Percentiles rank a stretch among this genome's conserved stretches.
These are phyloP conservation scores for Drosophila saltans DNA, from an alignment of 1,140 invertebrate genomes.

Conservation along the genomic window DNA sequence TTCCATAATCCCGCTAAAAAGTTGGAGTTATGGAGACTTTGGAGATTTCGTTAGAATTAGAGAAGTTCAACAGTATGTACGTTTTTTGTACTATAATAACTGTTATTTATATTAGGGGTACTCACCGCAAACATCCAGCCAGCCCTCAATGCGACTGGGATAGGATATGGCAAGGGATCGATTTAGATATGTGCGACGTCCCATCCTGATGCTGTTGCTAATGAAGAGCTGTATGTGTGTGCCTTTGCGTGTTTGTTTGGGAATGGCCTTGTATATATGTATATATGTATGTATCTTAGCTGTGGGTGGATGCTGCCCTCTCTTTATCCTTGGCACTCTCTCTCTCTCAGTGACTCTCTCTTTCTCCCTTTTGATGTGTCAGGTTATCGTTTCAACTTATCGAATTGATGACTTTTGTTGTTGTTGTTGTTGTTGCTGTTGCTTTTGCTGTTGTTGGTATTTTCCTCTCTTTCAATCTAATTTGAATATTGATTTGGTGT, in stretches of 20 bases:
- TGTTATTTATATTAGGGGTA: slow-evolving; percentile 27
- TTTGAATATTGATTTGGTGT: slow-evolving; percentile 76
- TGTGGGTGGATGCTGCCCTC: slow-evolving; percentile 35
- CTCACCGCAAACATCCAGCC: slow-evolving; percentile 89
- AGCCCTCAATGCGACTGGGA: slow-evolving; percentile 88
- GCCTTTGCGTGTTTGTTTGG: neutral
- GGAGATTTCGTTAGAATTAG: no score
- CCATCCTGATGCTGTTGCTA: slow-evolving; percentile 49
- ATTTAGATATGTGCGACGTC: slow-evolving; percentile 78
- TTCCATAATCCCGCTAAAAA: no score
- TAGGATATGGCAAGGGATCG: slow-evolving; percentile 84
- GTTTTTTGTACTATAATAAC: no score
- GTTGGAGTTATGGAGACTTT: no score
- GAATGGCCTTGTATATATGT: slow-evolving; percentile 11
- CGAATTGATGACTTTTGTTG: slow-evolving; percentile 61
- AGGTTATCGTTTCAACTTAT: slow-evolving; percentile 67
- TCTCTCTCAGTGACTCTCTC: neutral
- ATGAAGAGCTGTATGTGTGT: neutral
- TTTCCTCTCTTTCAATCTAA: slow-evolving; percentile 33
- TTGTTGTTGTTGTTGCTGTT: slow-evolving; percentile 40
- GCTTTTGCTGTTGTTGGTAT: slow-evolving; percentile 26
- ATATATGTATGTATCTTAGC: neutral
- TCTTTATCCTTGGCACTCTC: slow-evolving; percentile 7
- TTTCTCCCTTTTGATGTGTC: slow-evolving; percentile 4
- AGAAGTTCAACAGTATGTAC: no score